Conservation (phyloP, 2,888 invertebrate species). For the Coelogynopora nodosa region DNA sequence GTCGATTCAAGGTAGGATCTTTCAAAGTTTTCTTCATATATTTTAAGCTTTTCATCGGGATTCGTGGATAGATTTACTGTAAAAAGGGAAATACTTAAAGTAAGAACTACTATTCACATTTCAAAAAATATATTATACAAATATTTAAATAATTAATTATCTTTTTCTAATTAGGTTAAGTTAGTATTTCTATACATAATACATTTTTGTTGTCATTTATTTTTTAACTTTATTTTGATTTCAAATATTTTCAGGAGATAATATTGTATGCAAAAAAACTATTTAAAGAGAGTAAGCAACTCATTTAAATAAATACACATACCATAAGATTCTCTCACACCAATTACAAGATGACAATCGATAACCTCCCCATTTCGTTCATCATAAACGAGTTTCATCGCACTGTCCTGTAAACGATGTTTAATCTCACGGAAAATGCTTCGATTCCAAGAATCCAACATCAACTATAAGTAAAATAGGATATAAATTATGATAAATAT, state of each 20-base stretch:
- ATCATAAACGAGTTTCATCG: slow-evolving; percentile 92
- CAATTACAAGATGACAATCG: slow-evolving; percentile 92
- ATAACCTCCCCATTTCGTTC: slow-evolving; percentile 96
- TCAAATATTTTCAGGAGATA: too few relatives aligned
- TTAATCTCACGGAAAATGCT: slow-evolving; percentile 93
- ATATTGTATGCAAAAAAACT: too few relatives aligned
- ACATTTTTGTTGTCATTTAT: too few relatives aligned
- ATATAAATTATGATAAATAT: too few relatives aligned
- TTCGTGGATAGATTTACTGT: slow-evolving; percentile 90
- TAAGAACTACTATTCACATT: too few relatives aligned
- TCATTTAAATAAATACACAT: too few relatives aligned
- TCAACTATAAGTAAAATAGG: slow-evolving; percentile 67
- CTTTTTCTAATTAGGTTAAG: too few relatives aligned
- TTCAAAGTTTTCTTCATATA: slow-evolving; percentile 93
- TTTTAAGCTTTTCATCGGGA: slow-evolving; percentile 83
- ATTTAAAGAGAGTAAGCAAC: too few relatives aligned
- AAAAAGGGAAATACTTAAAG: neutral
- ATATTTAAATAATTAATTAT: too few relatives aligned
- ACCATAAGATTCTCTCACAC: slow-evolving; percentile 94
- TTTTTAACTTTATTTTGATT: too few relatives aligned
- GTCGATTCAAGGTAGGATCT: slow-evolving; percentile 88
- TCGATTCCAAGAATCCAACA: slow-evolving; percentile 97
- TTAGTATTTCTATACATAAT: too few relatives aligned
- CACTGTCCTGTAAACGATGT: slow-evolving; percentile 72
- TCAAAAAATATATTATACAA: too few relatives aligned